Evolutionary conservation across 35 echinoderm and acorn worm species (phyloP).

Genomic region (Patiria miniata): DNA sequence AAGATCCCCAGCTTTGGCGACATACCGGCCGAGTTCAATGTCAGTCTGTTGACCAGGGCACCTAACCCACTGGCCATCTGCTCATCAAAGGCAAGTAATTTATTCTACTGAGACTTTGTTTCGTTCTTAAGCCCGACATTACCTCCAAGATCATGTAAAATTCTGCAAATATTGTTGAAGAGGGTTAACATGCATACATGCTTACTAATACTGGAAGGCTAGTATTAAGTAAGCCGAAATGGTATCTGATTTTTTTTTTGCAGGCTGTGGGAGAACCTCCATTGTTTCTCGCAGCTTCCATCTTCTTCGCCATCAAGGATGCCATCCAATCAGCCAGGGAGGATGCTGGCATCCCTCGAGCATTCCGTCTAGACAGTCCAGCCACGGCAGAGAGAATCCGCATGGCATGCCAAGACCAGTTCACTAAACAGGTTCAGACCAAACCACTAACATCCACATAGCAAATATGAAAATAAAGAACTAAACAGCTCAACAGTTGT

Average conservation of each 20-base stretch:
- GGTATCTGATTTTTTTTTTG: not conserved
- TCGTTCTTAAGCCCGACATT: no score
- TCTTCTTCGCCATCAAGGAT: constrained; percentile 94
- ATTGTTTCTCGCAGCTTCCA: constrained; percentile 70
- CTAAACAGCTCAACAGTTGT: not conserved
- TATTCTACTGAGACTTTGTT: not conserved
- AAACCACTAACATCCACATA: not conserved
- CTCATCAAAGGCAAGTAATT: constrained; percentile 85
- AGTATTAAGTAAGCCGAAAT: no score
- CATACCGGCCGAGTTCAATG: constrained; percentile 81
- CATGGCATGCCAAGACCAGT: constrained; percentile 74
- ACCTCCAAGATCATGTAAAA: no score
- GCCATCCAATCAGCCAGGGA: constrained; percentile 78
- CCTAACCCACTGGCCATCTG: constrained; percentile 66
- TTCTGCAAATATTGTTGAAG: no score
- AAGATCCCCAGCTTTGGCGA: constrained; percentile 83
- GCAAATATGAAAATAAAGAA: not conserved
- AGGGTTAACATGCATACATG: no score
- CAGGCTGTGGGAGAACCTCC: constrained; percentile 93
- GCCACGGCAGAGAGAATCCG: constrained; percentile 79
- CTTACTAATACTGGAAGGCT: no score
- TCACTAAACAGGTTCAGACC: constrained; percentile 66
- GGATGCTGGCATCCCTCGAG: constrained; percentile 54
- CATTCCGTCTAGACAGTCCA: constrained; percentile 78
- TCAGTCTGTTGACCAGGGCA: constrained; percentile 57